These are phyloP conservation scores for Dallia pectoralis DNA, from an alignment of 2,797 vertebrate genomes.

Conservation along the genomic window DNA sequence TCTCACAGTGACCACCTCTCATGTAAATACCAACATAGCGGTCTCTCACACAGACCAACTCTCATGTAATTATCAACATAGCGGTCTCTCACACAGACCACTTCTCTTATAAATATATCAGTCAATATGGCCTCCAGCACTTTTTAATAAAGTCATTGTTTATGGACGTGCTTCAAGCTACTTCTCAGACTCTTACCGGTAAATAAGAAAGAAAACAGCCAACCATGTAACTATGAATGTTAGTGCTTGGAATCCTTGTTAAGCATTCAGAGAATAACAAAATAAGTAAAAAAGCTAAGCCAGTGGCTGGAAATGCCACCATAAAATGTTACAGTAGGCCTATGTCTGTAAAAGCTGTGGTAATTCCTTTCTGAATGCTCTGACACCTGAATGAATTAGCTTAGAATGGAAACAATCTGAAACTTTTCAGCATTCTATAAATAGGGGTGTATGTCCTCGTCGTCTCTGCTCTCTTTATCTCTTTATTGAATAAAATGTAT, in stretches of 20 bases:
- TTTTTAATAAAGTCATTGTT: constrained; percentile 44
- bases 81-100: constrained; percentile 20
- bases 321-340: constrained; percentile 28
- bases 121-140: constrained; percentile 19
- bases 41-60: constrained; percentile 22
- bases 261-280: constrained; percentile 51
- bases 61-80: constrained; percentile 28
- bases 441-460: no score
- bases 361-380: constrained; percentile 7
- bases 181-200: constrained; percentile 44
- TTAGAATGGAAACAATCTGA: not conserved
- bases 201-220: not conserved
- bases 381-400: not conserved
- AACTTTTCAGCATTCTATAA: not conserved
- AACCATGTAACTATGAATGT: constrained; percentile 44
- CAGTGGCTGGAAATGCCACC: constrained; percentile 28
- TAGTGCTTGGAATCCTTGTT: constrained; percentile 50
- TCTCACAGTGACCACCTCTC: constrained; percentile 22
- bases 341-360: constrained; percentile 23
- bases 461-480: no score
- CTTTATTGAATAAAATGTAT: no score
- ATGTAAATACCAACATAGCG: constrained; percentile 34
- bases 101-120: constrained; percentile 45
- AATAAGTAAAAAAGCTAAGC: constrained; percentile 49
- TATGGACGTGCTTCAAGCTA: constrained; percentile 44